phyloP scores from a whole-genome alignment of 2,113 vertebrate species.

The Dasypus novemcinctus region DNA sequence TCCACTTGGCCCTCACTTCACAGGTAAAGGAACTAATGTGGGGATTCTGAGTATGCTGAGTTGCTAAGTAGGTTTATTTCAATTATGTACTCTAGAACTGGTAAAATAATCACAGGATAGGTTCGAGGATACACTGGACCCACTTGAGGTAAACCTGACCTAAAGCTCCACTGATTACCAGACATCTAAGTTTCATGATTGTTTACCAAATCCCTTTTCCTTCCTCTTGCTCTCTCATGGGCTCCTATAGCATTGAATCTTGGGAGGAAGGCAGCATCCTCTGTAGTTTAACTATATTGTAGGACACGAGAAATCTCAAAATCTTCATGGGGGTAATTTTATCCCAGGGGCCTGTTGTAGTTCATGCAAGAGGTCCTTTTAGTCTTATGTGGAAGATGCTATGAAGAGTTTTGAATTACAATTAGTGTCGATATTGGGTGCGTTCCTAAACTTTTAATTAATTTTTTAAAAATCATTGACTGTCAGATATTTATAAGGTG shows the following conservation, averaged over 20 bases:
- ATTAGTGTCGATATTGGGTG: not conserved
- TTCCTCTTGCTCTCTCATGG: not conserved
- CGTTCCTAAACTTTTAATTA: not conserved
- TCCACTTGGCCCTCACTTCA: too few relatives aligned
- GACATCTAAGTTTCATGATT: not conserved
- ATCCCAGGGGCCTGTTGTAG: not conserved
- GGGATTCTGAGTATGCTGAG: too few relatives aligned
- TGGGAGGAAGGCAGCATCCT: not conserved
- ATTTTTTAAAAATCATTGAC: not conserved
- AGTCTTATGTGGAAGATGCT: not conserved
- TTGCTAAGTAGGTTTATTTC: too few relatives aligned
- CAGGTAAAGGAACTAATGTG: too few relatives aligned
- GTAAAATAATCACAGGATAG: too few relatives aligned
- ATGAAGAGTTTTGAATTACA: not conserved
- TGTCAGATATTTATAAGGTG: not conserved
- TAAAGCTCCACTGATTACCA: too few relatives aligned
- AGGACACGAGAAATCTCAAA: not conserved
- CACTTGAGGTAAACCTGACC: too few relatives aligned
- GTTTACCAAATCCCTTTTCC: not conserved
- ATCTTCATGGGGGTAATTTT: not conserved
- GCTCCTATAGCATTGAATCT: fast-evolving
- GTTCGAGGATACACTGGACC: too few relatives aligned
- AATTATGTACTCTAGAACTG: too few relatives aligned
- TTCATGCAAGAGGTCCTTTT: not conserved
- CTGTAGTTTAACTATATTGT: not conserved